phyloP scores from a whole-genome alignment of 2,797 vertebrate species.

The Gymnocypris eckloni region DNA sequence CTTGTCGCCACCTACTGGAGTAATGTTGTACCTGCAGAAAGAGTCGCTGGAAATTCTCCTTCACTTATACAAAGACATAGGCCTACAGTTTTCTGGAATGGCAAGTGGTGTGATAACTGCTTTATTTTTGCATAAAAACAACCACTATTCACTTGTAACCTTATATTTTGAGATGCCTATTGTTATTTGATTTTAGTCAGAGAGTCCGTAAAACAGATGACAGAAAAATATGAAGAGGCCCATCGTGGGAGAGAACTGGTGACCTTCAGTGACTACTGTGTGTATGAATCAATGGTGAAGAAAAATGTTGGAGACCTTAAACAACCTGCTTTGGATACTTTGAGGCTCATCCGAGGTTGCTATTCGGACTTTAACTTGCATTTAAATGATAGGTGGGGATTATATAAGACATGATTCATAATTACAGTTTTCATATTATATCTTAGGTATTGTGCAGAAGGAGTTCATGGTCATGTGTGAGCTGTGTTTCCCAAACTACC shows the following conservation, averaged over 20 bases:
- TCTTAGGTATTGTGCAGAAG: slow-evolving; percentile 54
- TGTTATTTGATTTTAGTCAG: slow-evolving; percentile 38
- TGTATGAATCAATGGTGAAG: slow-evolving; percentile 52
- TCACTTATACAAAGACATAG: not conserved
- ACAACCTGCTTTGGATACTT: slow-evolving; percentile 50
- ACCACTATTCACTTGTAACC: not conserved
- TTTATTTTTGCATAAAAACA: not conserved
- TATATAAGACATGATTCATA: not conserved
- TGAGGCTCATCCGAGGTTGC: slow-evolving; percentile 50
- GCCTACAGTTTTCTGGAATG: not conserved
- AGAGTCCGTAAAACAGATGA: slow-evolving; percentile 45
- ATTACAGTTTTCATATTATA: not conserved
- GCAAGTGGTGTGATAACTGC: not conserved
- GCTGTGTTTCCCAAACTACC: slow-evolving; percentile 53
- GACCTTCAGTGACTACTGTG: slow-evolving; percentile 61
- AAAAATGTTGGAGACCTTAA: slow-evolving; percentile 50
- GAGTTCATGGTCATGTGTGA: slow-evolving; percentile 52
- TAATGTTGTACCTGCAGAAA: not conserved
- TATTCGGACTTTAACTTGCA: not conserved
- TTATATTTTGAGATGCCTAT: not conserved
- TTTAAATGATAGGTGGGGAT: not conserved
- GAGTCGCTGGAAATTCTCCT: not conserved
- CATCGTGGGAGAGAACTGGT: slow-evolving; percentile 60
- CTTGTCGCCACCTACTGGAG: not conserved
- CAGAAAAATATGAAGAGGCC: slow-evolving; percentile 47